Percentiles rank a stretch among this genome's conserved stretches.
Evolutionary conservation across 2,113 vertebrate species (phyloP).

Genomic region (Chionomys nivalis): DNA sequence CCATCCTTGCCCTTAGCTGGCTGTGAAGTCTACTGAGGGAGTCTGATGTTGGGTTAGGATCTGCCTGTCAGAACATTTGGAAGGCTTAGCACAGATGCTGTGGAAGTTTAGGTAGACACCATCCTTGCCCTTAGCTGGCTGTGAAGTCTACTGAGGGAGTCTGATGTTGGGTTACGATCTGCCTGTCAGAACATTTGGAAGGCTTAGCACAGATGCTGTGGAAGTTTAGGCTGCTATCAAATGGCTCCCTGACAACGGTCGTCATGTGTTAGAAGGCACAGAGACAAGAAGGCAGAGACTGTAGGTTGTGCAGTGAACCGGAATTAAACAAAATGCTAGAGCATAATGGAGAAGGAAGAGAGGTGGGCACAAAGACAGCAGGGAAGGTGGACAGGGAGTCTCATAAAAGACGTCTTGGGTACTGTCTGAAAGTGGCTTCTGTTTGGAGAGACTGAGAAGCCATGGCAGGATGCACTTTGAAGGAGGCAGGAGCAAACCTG

Average conservation of each 20-base stretch:
- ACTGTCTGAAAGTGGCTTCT: not conserved
- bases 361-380: not conserved
- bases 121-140: not conserved
- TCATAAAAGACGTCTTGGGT: not conserved
- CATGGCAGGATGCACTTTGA: not conserved
- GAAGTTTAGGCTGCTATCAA: not conserved
- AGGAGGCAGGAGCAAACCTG: not conserved
- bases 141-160: not conserved
- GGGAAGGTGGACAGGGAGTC: not conserved
- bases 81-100: not conserved
- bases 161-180: not conserved
- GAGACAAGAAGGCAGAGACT: not conserved
- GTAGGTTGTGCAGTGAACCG: rapidly evolving
- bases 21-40: not conserved
- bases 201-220: not conserved
- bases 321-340: not conserved
- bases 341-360: not conserved
- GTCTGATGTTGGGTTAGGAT: not conserved
- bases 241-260: not conserved
- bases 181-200: not conserved
- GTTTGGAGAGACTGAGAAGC: not conserved
- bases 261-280: not conserved
- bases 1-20: not conserved
- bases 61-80: not conserved
- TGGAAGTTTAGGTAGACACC: not conserved